Evolutionary conservation across 53 echinoderm and acorn worm genomes (phyloP).

Genomic region (Echinometra lucunter): DNA sequence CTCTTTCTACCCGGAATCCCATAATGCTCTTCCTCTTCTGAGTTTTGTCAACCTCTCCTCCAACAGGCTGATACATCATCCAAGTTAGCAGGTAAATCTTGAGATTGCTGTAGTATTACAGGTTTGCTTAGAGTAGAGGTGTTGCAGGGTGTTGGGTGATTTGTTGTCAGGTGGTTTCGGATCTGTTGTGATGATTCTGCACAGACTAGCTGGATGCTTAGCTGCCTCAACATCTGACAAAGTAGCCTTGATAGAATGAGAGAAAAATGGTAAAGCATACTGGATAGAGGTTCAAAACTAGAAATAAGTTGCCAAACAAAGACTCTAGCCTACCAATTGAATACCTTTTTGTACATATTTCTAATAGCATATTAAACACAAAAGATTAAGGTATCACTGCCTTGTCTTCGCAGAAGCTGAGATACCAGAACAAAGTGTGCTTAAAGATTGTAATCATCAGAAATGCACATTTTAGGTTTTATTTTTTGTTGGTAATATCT

Average conservation of each 20-base stretch:
- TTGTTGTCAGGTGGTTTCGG: slow-evolving; percentile 57
- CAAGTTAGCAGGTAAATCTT: slow-evolving; percentile 46
- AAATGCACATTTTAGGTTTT: no score
- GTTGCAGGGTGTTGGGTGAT: slow-evolving; percentile 59
- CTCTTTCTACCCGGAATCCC: slow-evolving; percentile 71
- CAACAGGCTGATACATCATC: slow-evolving; percentile 54
- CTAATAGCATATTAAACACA: neutral
- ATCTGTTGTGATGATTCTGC: slow-evolving; percentile 62
- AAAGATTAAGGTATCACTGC: neutral
- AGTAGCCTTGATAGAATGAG: slow-evolving; percentile 62
- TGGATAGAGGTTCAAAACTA: no score
- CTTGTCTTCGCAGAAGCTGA: neutral
- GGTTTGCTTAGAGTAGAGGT: slow-evolving; percentile 43
- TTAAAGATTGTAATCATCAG: neutral
- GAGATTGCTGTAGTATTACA: slow-evolving; percentile 56
- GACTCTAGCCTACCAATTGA: neutral
- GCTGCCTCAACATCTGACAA: slow-evolving; percentile 67
- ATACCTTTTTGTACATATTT: neutral
- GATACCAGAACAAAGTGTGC: neutral
- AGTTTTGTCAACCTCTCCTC: slow-evolving; percentile 77
- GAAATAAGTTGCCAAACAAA: neutral
- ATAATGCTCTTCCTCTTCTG: slow-evolving; percentile 73
- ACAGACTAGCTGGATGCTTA: slow-evolving; percentile 65
- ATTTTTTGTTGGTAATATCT: neutral
- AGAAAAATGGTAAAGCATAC: no score